Percentiles rank a stretch among this genome's conserved stretches.
phyloP scores from a whole-genome alignment of 2,797 vertebrate species.

The Petrocephalus sullivani region DNA sequence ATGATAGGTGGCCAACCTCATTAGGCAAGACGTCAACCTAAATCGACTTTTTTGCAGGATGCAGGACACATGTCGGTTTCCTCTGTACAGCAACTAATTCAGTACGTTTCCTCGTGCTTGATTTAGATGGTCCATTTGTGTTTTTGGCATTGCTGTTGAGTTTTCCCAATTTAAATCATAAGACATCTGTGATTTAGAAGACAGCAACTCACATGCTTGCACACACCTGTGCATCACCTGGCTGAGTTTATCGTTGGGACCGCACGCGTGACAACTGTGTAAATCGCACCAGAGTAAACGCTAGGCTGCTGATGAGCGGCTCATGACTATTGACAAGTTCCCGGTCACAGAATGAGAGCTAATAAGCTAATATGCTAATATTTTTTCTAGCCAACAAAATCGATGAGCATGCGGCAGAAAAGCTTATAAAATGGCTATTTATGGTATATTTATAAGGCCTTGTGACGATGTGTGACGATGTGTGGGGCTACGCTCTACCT shows the following conservation, averaged over 20 bases:
- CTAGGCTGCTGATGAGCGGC: constrained; percentile 18
- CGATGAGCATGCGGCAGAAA: neutral
- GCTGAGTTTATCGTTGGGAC: constrained; percentile 49
- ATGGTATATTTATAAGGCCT: constrained; percentile 37
- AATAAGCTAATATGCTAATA: neutral
- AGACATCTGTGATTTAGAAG: neutral
- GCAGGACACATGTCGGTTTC: constrained; percentile 32
- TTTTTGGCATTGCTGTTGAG: neutral
- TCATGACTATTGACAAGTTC: constrained; percentile 37
- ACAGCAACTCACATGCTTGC: constrained; percentile 23
- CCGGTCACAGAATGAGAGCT: constrained; percentile 21
- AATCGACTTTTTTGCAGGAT: constrained; percentile 28
- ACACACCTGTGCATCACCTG: constrained; percentile 41
- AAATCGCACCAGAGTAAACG: neutral
- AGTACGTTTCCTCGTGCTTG: neutral
- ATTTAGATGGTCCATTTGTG: neutral
- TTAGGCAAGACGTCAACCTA: constrained; percentile 39
- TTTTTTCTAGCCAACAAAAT: constrained; percentile 8
- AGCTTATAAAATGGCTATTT: constrained; percentile 36
- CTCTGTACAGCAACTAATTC: neutral
- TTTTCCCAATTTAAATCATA: neutral
- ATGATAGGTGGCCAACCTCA: constrained; percentile 34
- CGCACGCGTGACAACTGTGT: constrained; percentile 1
- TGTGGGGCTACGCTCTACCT: constrained; percentile 33
- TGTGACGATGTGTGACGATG: constrained; percentile 34